Percentiles rank a stretch among this genome's conserved stretches.
Evolutionary conservation across 2,113 vertebrate species (phyloP).

Genomic region (Elgaria multicarinata): DNA sequence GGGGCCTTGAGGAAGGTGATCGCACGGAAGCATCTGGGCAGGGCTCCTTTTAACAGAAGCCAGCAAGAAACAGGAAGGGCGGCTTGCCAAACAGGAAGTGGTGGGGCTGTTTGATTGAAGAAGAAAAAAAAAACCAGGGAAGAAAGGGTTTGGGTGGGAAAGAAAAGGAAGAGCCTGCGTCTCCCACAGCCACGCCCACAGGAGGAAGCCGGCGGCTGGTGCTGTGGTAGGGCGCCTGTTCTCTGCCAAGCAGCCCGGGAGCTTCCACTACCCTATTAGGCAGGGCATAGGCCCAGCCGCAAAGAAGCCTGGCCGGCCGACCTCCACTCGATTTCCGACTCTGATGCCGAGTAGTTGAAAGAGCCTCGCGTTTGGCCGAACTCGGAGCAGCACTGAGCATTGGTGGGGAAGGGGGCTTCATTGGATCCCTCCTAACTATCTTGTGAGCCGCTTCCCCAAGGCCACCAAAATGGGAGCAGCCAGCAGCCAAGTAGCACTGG

Average conservation of each 20-base stretch:
- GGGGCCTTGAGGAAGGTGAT: background rate
- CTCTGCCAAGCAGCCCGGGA: background rate
- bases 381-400: background rate
- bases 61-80: slow-evolving; percentile 36
- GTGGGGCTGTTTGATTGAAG: slow-evolving; percentile 1
- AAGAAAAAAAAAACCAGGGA: background rate
- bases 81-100: slow-evolving; percentile 23
- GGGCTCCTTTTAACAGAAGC: slow-evolving; percentile 4
- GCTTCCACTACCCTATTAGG: too few species aligned
- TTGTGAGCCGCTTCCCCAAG: background rate
- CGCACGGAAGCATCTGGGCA: background rate
- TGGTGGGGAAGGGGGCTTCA: background rate
- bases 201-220: background rate
- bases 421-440: background rate
- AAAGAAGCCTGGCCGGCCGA: background rate
- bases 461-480: background rate
- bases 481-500: background rate
- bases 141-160: background rate
- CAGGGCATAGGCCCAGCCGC: background rate
- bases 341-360: background rate
- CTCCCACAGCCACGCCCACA: background rate
- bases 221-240: background rate
- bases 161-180: background rate
- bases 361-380: background rate
- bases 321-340: background rate